These are phyloP conservation scores for roundworm (Caenorhabditis elegans) DNA, from an alignment of 1,140 invertebrate species.

Conservation along the genomic window DNA sequence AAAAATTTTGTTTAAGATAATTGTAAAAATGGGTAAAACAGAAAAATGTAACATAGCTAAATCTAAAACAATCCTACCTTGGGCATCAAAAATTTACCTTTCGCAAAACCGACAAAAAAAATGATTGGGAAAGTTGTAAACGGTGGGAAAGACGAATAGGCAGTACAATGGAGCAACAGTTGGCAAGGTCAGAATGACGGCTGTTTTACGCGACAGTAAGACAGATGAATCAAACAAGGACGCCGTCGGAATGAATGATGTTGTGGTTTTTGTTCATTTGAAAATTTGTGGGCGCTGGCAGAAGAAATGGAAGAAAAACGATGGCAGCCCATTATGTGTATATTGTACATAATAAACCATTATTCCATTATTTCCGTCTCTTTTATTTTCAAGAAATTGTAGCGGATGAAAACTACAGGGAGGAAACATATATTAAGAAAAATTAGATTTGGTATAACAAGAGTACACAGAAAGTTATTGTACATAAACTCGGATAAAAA, in stretches of 20 bases:
- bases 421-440: background rate
- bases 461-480: too few species aligned
- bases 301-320: background rate
- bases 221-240: background rate
- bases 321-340: conserved; percentile 8
- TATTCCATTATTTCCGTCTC: background rate
- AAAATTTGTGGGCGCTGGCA: background rate
- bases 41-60: too few species aligned
- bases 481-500: background rate
- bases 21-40: too few species aligned
- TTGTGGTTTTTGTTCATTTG: conserved; percentile 9
- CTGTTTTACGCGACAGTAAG: background rate
- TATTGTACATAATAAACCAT: background rate
- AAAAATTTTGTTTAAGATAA: too few species aligned
- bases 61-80: too few species aligned
- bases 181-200: background rate
- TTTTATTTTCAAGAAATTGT: background rate
- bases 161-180: conserved; percentile 7
- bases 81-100: too few species aligned
- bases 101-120: too few species aligned
- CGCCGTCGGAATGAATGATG: conserved; percentile 1
- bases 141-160: background rate
- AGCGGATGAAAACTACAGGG: background rate
- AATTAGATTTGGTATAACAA: too few species aligned
- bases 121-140: background rate